Evolutionary conservation across 2,888 invertebrate genomes (phyloP).

Genomic region (Troides aeacus): DNA sequence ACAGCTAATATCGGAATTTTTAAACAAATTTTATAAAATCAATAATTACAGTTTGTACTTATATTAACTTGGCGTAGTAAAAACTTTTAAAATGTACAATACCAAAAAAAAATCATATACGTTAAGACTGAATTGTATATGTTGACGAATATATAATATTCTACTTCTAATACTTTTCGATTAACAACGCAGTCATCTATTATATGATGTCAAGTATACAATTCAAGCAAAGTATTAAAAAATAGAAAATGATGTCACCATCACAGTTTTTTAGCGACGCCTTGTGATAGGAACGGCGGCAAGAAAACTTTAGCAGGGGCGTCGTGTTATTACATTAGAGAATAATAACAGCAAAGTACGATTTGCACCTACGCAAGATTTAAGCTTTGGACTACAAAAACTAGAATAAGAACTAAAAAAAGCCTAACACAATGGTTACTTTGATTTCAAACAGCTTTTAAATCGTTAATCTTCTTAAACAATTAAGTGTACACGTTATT

Average conservation of each 20-base stretch:
- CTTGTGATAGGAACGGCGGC: constrained; percentile 47
- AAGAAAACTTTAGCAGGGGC: constrained; percentile 51
- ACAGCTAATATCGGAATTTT: neutral
- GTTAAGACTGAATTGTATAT: no score
- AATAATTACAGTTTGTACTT: neutral
- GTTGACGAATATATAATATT: no score
- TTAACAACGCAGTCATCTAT: neutral
- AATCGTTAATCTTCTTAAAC: constrained; percentile 34
- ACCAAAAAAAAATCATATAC: neutral
- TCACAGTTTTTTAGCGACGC: constrained; percentile 25
- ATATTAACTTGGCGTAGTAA: neutral
- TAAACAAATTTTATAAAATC: neutral
- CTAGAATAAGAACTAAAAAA: constrained; percentile 22
- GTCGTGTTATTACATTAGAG: constrained; percentile 64
- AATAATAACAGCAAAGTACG: constrained; percentile 55
- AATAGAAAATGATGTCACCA: constrained; percentile 18
- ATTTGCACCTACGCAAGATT: constrained; percentile 54
- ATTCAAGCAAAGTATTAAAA: constrained; percentile 5
- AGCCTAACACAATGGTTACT: constrained; percentile 34
- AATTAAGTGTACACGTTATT: neutral
- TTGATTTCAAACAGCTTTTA: constrained; percentile 23
- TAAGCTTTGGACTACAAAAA: constrained; percentile 31
- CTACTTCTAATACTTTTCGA: neutral
- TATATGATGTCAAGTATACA: constrained; percentile 7
- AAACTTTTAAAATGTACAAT: neutral